phyloP scores from a whole-genome alignment of 2,797 vertebrate species.

The Gastrophryne carolinensis region DNA sequence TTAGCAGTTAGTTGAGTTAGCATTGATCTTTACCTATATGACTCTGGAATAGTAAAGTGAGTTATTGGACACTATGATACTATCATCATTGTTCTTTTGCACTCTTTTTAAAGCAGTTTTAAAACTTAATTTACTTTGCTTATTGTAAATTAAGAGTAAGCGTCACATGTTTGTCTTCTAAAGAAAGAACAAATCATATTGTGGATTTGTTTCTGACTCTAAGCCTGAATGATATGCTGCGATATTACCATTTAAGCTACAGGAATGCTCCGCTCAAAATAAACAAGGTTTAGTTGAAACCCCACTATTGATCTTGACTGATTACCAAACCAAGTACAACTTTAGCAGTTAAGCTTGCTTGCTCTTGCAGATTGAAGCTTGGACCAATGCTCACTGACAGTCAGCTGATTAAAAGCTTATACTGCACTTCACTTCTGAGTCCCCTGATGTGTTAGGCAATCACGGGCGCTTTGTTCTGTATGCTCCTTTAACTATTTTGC shows the following conservation, averaged over 20 bases:
- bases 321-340: neutral
- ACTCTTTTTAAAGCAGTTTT: too few species aligned
- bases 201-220: neutral
- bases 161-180: too few species aligned
- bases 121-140: too few species aligned
- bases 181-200: neutral
- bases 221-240: neutral
- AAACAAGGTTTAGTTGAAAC: neutral
- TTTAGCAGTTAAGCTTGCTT: conserved; percentile 7
- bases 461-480: conserved; percentile 33
- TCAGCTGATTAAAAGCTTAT: conserved; percentile 42
- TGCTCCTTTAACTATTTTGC: conserved; percentile 33
- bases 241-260: neutral
- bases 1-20: too few species aligned
- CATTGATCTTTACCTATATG: too few species aligned
- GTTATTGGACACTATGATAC: too few species aligned
- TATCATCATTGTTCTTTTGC: too few species aligned
- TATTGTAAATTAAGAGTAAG: too few species aligned
- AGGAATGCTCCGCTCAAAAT: neutral
- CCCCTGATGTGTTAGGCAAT: conserved; percentile 43
- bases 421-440: conserved; percentile 34
- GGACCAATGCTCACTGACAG: conserved; percentile 24
- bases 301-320: neutral
- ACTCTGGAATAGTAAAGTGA: too few species aligned
- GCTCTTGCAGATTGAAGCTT: neutral